Evolutionary conservation across 2,797 vertebrate species (phyloP).

Genomic region (Buphagus erythrorhynchus): DNA sequence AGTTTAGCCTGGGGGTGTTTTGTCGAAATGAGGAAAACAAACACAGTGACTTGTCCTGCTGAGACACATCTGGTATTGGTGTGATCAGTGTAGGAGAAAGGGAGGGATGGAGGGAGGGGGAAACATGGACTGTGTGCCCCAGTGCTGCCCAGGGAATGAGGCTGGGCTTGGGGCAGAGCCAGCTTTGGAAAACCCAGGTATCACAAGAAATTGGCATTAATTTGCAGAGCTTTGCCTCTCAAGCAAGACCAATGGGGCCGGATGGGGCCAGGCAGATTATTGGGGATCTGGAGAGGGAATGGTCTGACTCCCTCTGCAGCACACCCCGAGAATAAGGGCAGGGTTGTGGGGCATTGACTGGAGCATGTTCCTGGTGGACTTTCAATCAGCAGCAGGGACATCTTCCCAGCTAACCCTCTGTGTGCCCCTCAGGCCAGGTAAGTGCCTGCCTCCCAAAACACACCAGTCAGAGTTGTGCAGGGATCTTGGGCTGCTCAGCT

Average conservation of each 20-base stretch:
- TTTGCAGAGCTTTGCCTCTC: neutral
- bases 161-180: neutral
- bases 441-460: neutral
- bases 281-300: neutral
- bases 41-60: neutral
- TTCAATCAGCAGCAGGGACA: slow-evolving; percentile 4
- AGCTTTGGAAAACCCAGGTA: neutral
- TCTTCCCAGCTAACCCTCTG: neutral
- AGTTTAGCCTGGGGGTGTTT: neutral
- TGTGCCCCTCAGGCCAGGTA: neutral
- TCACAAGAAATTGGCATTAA: neutral
- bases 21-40: neutral
- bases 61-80: neutral
- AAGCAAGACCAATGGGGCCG: neutral
- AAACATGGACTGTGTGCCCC: neutral
- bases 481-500: neutral
- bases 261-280: neutral
- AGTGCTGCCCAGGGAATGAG: fast-evolving
- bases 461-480: neutral
- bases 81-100: neutral
- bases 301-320: neutral
- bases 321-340: fast-evolving
- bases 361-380: neutral
- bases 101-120: neutral
- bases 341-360: neutral